phyloP scores from a whole-genome alignment of 1,140 invertebrate species.

The Dicyema japonicum region DNA sequence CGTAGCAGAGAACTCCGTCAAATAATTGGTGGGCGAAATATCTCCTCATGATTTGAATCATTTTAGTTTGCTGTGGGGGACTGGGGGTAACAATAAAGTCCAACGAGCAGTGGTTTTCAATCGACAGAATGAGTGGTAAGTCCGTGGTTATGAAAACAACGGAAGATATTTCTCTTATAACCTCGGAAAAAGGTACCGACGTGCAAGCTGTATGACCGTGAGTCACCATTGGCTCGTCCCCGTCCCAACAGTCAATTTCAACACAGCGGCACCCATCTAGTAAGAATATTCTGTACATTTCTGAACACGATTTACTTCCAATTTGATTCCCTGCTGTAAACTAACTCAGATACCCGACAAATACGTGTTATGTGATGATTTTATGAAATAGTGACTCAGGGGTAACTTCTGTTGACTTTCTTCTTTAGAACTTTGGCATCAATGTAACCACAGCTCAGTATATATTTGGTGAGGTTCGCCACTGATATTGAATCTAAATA shows the following conservation, averaged over 20 bases:
- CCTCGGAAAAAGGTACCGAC: slow-evolving; percentile 38
- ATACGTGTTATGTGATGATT: no score
- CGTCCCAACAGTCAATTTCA: slow-evolving; percentile 94
- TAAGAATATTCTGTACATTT: slow-evolving; percentile 77
- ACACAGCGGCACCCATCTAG: slow-evolving; percentile 77
- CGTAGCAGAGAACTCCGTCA: no score
- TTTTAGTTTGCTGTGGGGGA: not conserved
- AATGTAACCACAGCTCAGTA: no score
- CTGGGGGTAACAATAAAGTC: not conserved
- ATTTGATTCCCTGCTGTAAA: slow-evolving; percentile 80
- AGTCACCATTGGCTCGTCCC: slow-evolving; percentile 86
- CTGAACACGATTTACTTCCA: slow-evolving; percentile 64
- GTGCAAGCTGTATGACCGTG: slow-evolving; percentile 98
- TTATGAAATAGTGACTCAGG: no score
- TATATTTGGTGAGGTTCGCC: no score
- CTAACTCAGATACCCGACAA: no score
- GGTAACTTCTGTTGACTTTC: no score
- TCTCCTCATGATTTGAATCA: not conserved
- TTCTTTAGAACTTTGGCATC: no score
- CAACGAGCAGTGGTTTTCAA: slow-evolving; percentile 84
- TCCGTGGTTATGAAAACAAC: slow-evolving; percentile 93
- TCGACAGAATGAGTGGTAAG: slow-evolving; percentile 78
- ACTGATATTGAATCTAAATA: no score
- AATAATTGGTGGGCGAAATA: not conserved
- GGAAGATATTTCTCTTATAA: slow-evolving; percentile 71